phyloP scores from a whole-genome alignment of 2,888 invertebrate genomes.

The Eueremaeus valkanovi region DNA sequence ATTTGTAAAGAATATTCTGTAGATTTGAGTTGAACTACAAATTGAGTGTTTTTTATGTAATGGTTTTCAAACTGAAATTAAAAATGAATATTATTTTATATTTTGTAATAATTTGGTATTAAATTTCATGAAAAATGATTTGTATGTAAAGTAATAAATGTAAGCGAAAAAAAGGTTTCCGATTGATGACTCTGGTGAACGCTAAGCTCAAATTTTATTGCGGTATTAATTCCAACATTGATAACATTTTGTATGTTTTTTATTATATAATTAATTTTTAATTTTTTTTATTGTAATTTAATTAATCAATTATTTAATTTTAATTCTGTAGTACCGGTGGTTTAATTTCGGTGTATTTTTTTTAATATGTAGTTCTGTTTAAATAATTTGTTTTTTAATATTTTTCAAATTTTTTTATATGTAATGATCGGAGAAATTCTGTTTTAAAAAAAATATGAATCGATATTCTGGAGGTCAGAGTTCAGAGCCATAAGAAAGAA shows the following conservation, averaged over 20 bases:
- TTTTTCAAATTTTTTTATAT: background rate
- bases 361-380: no score
- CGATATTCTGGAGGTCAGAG: background rate
- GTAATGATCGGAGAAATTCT: background rate
- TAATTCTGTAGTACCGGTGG: constrained; percentile 5
- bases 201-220: background rate
- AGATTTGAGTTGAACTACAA: background rate
- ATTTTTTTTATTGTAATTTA: background rate
- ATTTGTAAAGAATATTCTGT: constrained; percentile 11
- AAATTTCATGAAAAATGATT: background rate
- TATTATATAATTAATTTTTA: background rate
- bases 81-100: background rate
- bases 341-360: constrained; percentile 19
- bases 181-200: background rate
- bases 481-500: background rate
- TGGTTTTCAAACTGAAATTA: background rate
- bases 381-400: no score
- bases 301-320: background rate
- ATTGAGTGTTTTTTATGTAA: constrained; percentile 15
- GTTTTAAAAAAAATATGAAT: background rate
- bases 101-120: background rate
- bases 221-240: background rate
- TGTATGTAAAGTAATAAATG: background rate
- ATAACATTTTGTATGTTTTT: background rate
- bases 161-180: background rate